Evolutionary conservation across 2,113 vertebrate genomes (phyloP).

Genomic region (Larimichthys polyactis): DNA sequence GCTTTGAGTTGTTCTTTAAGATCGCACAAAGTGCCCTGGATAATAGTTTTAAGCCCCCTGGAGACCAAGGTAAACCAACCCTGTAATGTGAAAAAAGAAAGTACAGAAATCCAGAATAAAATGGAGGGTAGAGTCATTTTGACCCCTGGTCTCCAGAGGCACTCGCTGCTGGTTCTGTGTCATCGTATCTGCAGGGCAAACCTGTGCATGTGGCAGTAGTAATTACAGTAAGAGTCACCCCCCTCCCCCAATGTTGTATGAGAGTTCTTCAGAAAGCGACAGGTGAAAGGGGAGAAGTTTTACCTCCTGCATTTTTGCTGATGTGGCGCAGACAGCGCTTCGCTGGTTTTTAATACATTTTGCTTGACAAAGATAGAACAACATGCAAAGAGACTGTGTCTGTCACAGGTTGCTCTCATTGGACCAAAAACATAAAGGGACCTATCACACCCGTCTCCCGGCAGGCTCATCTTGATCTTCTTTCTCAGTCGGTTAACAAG

Average conservation of each 20-base stretch:
- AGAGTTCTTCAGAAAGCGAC: slow-evolving; percentile 34
- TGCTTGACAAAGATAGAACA: slow-evolving; percentile 41
- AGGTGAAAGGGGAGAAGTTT: slow-evolving; percentile 44
- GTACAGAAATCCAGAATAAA: slow-evolving; percentile 60
- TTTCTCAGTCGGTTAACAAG: slow-evolving; percentile 39
- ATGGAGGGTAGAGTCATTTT: slow-evolving; percentile 42
- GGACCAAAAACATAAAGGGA: slow-evolving; percentile 47
- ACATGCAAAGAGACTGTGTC: slow-evolving; percentile 48
- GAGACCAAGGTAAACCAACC: slow-evolving; percentile 72
- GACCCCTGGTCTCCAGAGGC: slow-evolving; percentile 39
- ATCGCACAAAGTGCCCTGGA: slow-evolving; percentile 46
- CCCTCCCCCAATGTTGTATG: slow-evolving; percentile 33
- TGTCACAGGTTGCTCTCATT: slow-evolving; percentile 54
- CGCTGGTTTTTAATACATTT: slow-evolving; percentile 45
- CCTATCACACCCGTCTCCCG: slow-evolving; percentile 40
- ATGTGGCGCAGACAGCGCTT: slow-evolving; percentile 19
- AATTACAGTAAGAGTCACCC: slow-evolving; percentile 41
- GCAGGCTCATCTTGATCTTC: slow-evolving; percentile 46
- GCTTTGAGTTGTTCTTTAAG: slow-evolving; percentile 51
- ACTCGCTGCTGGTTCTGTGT: slow-evolving; percentile 13
- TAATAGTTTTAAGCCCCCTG: slow-evolving; percentile 66
- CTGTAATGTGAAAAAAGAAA: slow-evolving; percentile 74
- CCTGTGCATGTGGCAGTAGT: neutral
- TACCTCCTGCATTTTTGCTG: slow-evolving; percentile 6
- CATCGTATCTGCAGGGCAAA: slow-evolving; percentile 35